Conservation (phyloP, 2,797 vertebrate species). For the Bucorvus abyssinicus region DNA sequence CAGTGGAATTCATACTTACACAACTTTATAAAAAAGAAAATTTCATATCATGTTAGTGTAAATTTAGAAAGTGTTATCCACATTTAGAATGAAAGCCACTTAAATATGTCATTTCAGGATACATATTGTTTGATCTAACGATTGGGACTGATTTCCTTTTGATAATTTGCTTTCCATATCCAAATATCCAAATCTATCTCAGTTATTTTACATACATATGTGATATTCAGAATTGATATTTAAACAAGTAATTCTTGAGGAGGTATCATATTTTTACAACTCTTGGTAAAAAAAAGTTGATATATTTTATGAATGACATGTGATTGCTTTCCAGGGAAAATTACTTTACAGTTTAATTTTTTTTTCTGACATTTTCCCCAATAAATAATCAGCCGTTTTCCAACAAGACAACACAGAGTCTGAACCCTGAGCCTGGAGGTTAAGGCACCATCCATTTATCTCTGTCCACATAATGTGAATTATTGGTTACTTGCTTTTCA, state of each 20-base stretch:
- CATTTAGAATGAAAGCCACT: neutral
- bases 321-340: constrained; percentile 62
- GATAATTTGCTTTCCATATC: neutral
- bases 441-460: constrained; percentile 70
- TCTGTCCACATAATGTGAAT: constrained; percentile 64
- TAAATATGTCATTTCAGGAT: neutral
- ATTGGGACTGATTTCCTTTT: neutral
- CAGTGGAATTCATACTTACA: neutral
- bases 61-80: neutral
- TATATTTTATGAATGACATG: constrained; percentile 35
- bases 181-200: neutral
- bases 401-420: constrained; percentile 43
- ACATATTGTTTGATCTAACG: neutral
- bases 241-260: neutral
- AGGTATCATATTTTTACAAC: neutral
- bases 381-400: constrained; percentile 73
- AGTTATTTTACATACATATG: neutral
- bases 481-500: constrained; percentile 71
- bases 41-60: neutral
- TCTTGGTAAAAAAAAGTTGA: neutral
- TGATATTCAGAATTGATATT: neutral
- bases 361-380: constrained; percentile 66
- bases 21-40: neutral
- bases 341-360: constrained; percentile 70
- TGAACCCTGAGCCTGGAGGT: constrained; percentile 70